Conservation (phyloP, 2,888 invertebrate species). For the Drosophila crucigera region DNA sequence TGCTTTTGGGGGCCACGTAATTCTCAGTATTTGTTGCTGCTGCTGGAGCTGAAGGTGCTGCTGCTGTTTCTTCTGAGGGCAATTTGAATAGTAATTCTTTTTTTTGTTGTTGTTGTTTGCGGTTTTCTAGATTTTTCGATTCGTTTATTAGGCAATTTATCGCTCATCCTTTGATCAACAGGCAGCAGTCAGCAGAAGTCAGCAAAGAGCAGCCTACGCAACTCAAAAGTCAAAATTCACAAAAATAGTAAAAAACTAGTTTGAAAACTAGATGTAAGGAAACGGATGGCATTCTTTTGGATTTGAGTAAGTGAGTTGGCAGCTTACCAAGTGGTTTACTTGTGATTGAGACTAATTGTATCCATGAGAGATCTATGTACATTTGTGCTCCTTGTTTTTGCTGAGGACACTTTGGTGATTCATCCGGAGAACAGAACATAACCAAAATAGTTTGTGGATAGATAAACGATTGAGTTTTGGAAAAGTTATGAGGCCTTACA, state of each 20-base stretch:
- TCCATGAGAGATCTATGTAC: not conserved
- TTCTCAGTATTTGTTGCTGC: conserved; percentile 61
- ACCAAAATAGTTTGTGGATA: not conserved
- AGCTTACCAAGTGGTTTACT: not conserved
- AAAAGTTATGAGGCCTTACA: not conserved
- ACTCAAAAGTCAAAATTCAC: conserved; percentile 9
- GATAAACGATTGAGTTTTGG: not conserved
- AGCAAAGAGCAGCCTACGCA: conserved; percentile 9
- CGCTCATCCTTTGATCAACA: conserved; percentile 31
- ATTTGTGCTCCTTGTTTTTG: not conserved
- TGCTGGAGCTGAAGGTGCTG: conserved; percentile 19
- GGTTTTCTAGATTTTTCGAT: conserved; percentile 45
- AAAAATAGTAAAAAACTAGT: conserved; percentile 36
- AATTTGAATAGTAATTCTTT: conserved; percentile 28
- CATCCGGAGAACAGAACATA: not conserved
- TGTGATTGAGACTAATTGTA: not conserved
- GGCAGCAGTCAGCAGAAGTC: conserved; percentile 16
- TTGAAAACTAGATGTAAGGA: not conserved
- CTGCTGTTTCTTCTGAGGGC: conserved; percentile 34
- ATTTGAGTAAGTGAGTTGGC: not conserved
- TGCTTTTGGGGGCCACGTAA: conserved; percentile 58
- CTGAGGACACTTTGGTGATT: not conserved
- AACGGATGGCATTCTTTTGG: not conserved
- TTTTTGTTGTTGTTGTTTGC: not conserved
- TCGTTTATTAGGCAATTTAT: conserved; percentile 56